A percentile compares a stretch with the other conserved stretches of the same genome.
These are phyloP conservation scores for Artemia sp. DNA, from an alignment of 2,888 invertebrate genomes.

Conservation along the genomic window DNA sequence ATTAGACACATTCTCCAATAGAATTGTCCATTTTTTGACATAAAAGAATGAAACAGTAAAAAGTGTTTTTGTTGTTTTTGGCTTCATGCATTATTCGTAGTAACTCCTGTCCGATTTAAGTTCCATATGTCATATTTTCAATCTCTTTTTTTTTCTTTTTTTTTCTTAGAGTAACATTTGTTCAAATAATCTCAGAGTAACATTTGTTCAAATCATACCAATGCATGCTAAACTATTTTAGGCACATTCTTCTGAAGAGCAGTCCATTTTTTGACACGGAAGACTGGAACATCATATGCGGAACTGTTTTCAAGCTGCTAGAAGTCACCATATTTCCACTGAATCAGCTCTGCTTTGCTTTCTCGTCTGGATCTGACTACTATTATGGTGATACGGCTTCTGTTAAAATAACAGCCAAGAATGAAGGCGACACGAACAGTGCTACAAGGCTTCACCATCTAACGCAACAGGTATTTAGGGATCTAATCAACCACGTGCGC, in stretches of 20 bases:
- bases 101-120: no score
- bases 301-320: background rate
- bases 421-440: constrained; percentile 67
- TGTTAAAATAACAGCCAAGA: constrained; percentile 79
- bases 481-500: no score
- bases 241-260: background rate
- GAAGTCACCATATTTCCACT: constrained; percentile 64
- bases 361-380: constrained; percentile 75
- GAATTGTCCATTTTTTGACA: no score
- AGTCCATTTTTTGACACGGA: background rate
- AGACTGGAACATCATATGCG: background rate
- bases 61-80: no score
- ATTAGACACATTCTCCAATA: no score
- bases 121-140: no score
- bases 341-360: constrained; percentile 71
- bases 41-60: no score
- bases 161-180: no score
- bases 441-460: constrained; percentile 67
- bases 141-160: no score
- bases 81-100: no score
- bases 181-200: no score
- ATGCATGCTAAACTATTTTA: background rate
- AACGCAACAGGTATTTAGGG: constrained; percentile 58
- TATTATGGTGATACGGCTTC: constrained; percentile 72
- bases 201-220: no score